phyloP scores from a whole-genome alignment of 2,797 vertebrate genomes.

The Mareca strepera region DNA sequence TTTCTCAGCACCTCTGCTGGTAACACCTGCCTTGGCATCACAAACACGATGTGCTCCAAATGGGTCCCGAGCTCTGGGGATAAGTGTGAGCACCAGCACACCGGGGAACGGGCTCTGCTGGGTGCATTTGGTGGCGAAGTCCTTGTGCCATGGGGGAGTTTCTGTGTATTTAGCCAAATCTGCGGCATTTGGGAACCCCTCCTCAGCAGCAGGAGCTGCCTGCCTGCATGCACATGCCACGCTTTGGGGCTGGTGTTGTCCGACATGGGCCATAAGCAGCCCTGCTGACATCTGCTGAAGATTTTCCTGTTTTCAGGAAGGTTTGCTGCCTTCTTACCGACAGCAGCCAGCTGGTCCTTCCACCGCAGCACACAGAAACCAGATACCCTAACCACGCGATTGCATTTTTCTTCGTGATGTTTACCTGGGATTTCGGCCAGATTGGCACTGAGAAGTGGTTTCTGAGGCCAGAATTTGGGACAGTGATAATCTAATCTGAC shows the following conservation, averaged over 20 bases:
- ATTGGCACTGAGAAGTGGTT: slow-evolving; percentile 12
- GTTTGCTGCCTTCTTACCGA: background rate
- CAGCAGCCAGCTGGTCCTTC: background rate
- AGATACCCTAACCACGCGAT: background rate
- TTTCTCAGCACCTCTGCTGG: background rate
- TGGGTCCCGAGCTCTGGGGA: background rate
- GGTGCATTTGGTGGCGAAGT: background rate
- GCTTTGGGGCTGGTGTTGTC: background rate
- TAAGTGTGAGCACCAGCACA: background rate
- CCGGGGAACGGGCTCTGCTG: background rate
- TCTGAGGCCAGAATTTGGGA: slow-evolving; percentile 25
- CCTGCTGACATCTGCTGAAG: background rate
- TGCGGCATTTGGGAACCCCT: background rate
- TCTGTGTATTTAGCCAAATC: background rate
- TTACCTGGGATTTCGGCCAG: slow-evolving; percentile 49
- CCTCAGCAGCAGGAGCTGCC: background rate
- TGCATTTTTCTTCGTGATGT: background rate
- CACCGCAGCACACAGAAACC: background rate
- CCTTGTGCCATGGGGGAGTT: accelerated
- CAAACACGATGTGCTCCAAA: background rate
- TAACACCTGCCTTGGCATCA: background rate
- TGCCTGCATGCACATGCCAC: accelerated
- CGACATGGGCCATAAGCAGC: background rate
- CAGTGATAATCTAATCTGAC: slow-evolving; percentile 33
- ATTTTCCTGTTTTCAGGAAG: slow-evolving; percentile 17